Evolutionary conservation across 1,140 invertebrate species (phyloP).

Genomic region (Drosophila nikananu): DNA sequence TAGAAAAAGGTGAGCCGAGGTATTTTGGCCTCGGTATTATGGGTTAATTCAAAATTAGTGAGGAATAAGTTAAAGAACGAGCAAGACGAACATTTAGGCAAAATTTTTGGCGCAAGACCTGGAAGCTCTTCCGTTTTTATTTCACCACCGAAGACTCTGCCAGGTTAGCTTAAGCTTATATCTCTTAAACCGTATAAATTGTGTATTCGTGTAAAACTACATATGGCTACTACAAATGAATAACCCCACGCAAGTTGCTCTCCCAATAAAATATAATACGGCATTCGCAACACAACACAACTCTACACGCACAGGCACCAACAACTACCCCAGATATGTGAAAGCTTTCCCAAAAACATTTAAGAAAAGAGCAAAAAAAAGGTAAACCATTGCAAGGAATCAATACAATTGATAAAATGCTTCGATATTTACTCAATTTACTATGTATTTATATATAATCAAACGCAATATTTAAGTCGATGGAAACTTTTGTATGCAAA

Average conservation of each 20-base stretch:
- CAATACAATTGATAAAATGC: constrained; percentile 78
- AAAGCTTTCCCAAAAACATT: constrained; percentile 45
- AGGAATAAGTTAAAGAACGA: constrained; percentile 11
- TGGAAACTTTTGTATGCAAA: constrained; percentile 51
- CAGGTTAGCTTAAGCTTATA: constrained; percentile 67
- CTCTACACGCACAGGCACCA: constrained; percentile 27
- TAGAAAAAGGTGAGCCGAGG: constrained; percentile 49
- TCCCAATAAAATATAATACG: constrained; percentile 21
- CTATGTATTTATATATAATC: constrained; percentile 71
- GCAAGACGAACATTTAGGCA: constrained; percentile 55
- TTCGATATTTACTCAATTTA: constrained; percentile 79
- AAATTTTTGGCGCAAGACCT: constrained; percentile 60
- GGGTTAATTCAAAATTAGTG: constrained; percentile 46
- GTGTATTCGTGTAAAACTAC: constrained; percentile 67
- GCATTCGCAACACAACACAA: constrained; percentile 24
- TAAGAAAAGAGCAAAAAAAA: constrained; percentile 27
- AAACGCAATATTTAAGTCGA: constrained; percentile 68
- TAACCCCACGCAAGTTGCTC: constrained; percentile 43
- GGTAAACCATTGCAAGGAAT: constrained; percentile 49
- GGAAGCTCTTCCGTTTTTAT: constrained; percentile 40
- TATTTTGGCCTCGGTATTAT: constrained; percentile 37
- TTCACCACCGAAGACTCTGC: constrained; percentile 44
- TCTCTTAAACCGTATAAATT: constrained; percentile 58
- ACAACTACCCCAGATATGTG: constrained; percentile 29
- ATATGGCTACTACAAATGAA: constrained; percentile 53